Evolutionary conservation across 2,888 invertebrate species (phyloP).

Genomic region (Koerneria pararmatus): DNA sequence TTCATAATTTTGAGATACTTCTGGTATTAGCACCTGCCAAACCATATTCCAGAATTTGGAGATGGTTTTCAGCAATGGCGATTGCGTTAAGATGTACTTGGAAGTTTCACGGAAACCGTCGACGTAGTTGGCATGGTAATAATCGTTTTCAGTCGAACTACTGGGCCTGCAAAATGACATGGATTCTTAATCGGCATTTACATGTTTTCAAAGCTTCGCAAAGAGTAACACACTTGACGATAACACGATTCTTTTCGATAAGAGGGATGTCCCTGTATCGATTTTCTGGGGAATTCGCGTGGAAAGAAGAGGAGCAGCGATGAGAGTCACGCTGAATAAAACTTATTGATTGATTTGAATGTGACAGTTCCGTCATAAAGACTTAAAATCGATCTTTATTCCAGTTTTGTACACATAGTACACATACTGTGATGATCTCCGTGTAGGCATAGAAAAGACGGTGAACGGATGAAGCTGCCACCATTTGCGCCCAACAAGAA

Average conservation of each 20-base stretch:
- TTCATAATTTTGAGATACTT: no score
- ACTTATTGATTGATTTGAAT: no score
- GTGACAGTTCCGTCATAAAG: no score
- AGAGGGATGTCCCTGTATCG: constrained; percentile 22
- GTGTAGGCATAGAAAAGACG: constrained; percentile 22
- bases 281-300: constrained; percentile 12
- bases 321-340: constrained; percentile 8
- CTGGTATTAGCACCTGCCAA: constrained; percentile 20
- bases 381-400: no score
- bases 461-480: constrained; percentile 15
- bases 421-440: constrained; percentile 19
- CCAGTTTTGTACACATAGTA: no score
- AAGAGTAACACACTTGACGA: constrained; percentile 15
- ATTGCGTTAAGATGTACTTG: constrained; percentile 21
- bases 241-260: constrained; percentile 12
- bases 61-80: constrained; percentile 15
- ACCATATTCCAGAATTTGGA: constrained; percentile 21
- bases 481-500: constrained; percentile 7
- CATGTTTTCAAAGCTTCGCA: no score
- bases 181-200: no score
- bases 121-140: constrained; percentile 19
- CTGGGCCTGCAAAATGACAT: no score
- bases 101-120: constrained; percentile 20
- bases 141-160: constrained; percentile 5
- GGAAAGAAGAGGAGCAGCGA: constrained; percentile 10